A percentile compares a stretch with the other conserved stretches of the same genome.
Conservation (phyloP, 37 sponge, comb jelly and placozoan genomes). For the Ephydatia muelleri region DNA sequence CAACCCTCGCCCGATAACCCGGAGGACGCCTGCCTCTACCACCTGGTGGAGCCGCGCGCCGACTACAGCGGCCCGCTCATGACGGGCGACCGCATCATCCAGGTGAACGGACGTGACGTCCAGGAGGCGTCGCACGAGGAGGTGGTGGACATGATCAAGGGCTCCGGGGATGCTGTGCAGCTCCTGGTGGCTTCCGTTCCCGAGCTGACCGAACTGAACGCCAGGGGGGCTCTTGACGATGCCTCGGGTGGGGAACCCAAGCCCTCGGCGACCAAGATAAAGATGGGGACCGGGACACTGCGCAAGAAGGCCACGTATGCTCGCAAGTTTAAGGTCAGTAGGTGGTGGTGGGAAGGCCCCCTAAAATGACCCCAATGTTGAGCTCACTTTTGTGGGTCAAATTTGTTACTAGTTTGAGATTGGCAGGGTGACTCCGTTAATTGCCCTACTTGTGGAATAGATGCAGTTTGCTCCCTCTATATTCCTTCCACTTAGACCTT, state of each 20-base stretch:
- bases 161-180: constrained; percentile 57
- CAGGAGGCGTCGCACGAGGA: constrained; percentile 75
- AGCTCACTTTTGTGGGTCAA: no score
- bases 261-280: background rate
- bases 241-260: background rate
- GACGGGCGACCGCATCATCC: constrained; percentile 88
- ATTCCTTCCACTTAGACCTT: background rate
- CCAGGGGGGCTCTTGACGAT: constrained; percentile 69
- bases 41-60: constrained; percentile 68
- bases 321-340: constrained; percentile 16
- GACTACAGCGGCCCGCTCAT: constrained; percentile 73
- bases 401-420: background rate
- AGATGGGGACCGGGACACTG: constrained; percentile 36
- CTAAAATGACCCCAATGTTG: no score
- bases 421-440: background rate
- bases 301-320: constrained; percentile 21
- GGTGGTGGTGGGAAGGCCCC: background rate
- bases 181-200: constrained; percentile 80
- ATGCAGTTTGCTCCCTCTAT: background rate
- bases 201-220: constrained; percentile 80
- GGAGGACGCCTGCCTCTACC: constrained; percentile 64
- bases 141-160: constrained; percentile 89
- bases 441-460: background rate
- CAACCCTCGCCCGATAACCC: constrained; percentile 72
- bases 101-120: constrained; percentile 88